Percentiles rank a stretch among this genome's conserved stretches.
Conservation (phyloP, 2,113 vertebrate species). For the Gymnorhina tibicen region DNA sequence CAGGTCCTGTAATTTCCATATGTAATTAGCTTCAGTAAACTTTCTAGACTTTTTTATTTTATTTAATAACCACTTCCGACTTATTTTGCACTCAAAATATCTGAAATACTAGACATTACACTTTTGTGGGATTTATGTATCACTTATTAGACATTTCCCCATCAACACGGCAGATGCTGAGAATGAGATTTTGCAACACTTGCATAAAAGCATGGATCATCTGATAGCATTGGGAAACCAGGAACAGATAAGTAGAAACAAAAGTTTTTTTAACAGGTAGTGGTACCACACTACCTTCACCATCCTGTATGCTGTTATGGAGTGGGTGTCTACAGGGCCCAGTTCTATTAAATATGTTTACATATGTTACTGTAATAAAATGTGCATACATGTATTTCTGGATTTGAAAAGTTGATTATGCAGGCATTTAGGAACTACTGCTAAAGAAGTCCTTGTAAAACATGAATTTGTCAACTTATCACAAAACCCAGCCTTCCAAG, state of each 20-base stretch:
- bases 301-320: neutral
- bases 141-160: neutral
- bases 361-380: neutral
- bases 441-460: neutral
- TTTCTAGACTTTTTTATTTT: neutral
- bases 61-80: neutral
- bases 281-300: neutral
- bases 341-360: neutral
- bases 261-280: neutral
- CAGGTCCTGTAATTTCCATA: neutral
- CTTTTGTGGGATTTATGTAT: neutral
- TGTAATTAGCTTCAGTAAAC: neutral
- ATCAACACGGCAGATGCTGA: neutral
- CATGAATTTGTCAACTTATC: neutral
- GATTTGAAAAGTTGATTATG: neutral
- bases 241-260: neutral
- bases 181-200: neutral
- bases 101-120: neutral
- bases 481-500: neutral
- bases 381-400: neutral
- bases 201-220: neutral
- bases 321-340: accelerated
- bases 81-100: neutral
- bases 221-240: neutral
- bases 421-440: neutral